Percentiles rank a stretch among this genome's conserved stretches.
phyloP scores from a whole-genome alignment of 2,888 invertebrate species.

The Drosophila leonis region DNA sequence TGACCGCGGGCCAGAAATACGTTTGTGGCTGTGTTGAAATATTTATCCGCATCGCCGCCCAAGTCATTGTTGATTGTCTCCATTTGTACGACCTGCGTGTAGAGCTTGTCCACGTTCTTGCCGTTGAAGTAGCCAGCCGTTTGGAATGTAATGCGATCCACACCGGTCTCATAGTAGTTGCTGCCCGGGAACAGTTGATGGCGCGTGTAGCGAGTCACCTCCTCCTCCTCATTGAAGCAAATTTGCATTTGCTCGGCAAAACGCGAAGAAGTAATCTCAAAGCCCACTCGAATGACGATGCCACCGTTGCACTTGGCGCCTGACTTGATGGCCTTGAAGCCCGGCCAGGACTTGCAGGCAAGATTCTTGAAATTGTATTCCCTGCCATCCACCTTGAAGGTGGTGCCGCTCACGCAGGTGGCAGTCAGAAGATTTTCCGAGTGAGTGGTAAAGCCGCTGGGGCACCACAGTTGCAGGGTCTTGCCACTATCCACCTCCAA shows the following conservation, averaged over 20 bases:
- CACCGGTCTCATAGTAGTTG: conserved; percentile 85
- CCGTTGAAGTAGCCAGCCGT: conserved; percentile 82
- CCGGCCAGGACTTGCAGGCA: conserved; percentile 82
- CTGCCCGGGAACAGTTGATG: conserved; percentile 84
- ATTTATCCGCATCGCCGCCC: conserved; percentile 72
- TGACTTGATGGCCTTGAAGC: conserved; percentile 77
- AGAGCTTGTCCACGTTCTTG: conserved; percentile 83
- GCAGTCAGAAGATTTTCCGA: conserved; percentile 73
- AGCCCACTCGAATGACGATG: conserved; percentile 84
- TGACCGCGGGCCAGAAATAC: conserved; percentile 86
- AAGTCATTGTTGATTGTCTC: conserved; percentile 83
- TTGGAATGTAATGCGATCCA: conserved; percentile 83
- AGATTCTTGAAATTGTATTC: conserved; percentile 80
- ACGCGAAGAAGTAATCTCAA: conserved; percentile 72
- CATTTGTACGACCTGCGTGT: conserved; percentile 82
- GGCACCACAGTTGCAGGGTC: conserved; percentile 81
- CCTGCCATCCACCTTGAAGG: conserved; percentile 74
- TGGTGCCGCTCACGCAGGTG: conserved; percentile 78
- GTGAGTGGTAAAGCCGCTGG: conserved; percentile 70
- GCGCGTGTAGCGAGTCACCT: conserved; percentile 84
- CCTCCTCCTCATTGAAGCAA: conserved; percentile 85
- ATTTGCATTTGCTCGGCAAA: conserved; percentile 84
- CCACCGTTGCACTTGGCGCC: conserved; percentile 81
- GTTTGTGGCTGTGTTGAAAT: conserved; percentile 65
- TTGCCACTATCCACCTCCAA: conserved; percentile 73